Evolutionary conservation across 2,113 vertebrate genomes (phyloP).

Genomic region (Pelecanoides urinatrix): DNA sequence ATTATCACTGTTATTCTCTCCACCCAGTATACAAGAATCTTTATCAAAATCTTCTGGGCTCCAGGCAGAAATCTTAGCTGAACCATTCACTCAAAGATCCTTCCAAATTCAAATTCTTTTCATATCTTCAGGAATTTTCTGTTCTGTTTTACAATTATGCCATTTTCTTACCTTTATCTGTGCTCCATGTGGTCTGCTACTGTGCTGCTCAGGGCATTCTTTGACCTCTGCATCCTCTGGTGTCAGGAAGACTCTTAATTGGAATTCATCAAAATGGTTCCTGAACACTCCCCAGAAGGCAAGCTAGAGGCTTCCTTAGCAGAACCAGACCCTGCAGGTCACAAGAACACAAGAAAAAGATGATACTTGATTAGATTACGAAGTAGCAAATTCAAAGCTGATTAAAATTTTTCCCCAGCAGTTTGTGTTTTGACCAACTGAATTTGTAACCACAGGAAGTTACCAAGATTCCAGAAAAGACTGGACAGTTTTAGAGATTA

Average conservation of each 20-base stretch:
- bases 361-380: not conserved
- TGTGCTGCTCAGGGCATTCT: not conserved
- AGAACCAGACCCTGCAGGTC: not conserved
- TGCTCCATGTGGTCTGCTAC: not conserved
- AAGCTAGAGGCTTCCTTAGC: not conserved
- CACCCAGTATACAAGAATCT: not conserved
- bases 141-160: not conserved
- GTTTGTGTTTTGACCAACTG: not conserved
- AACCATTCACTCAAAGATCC: not conserved
- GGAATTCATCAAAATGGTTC: constrained; percentile 34
- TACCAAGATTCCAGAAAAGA: not conserved
- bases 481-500: not conserved
- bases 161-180: constrained; percentile 29
- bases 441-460: not conserved
- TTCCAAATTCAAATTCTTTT: not conserved
- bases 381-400: not conserved
- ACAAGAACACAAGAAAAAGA: constrained; percentile 17
- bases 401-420: not conserved
- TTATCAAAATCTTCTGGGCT: not conserved
- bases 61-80: not conserved
- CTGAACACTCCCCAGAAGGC: not conserved
- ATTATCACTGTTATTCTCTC: not conserved
- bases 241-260: constrained; percentile 40
- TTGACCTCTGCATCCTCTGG: constrained; percentile 11
- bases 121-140: not conserved